A percentile compares a stretch with the other conserved stretches of the same genome.
Evolutionary conservation across 2,888 invertebrate species (phyloP).

Genomic region (Tryphoninae sp.): DNA sequence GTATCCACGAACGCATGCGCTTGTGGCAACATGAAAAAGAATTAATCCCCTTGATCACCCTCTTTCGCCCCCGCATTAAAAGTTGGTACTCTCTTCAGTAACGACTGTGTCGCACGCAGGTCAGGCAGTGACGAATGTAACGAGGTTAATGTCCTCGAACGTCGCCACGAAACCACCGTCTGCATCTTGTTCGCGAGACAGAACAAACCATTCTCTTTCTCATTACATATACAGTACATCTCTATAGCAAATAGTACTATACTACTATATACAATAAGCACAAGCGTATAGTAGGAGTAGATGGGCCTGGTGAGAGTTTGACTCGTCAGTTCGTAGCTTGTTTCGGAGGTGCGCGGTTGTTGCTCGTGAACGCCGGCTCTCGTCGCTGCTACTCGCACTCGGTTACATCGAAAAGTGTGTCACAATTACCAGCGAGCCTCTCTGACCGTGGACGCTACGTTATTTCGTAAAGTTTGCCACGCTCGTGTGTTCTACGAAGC

Average conservation of each 20-base stretch:
- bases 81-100: not conserved
- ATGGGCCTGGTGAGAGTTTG: not conserved
- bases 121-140: not conserved
- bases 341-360: constrained; percentile 44
- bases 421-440: constrained; percentile 47
- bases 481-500: constrained; percentile 16
- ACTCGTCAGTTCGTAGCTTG: constrained; percentile 37
- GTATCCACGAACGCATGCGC: not conserved
- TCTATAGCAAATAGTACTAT: not conserved
- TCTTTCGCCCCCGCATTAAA: not conserved
- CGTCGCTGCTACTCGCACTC: not conserved
- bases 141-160: not conserved
- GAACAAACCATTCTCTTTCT: constrained; percentile 1
- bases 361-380: constrained; percentile 24
- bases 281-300: not conserved
- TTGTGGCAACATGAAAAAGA: not conserved
- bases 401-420: constrained; percentile 52
- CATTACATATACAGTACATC: not conserved
- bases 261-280: not conserved
- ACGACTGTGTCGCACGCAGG: not conserved
- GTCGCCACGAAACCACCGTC: not conserved
- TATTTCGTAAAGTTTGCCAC: constrained; percentile 21
- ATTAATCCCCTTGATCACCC: not conserved
- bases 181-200: not conserved
- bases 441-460: constrained; percentile 23